A percentile compares a stretch with the other conserved stretches of the same genome.
phyloP scores from a whole-genome alignment of 1,140 invertebrate species.

The Lepidurus apus region DNA sequence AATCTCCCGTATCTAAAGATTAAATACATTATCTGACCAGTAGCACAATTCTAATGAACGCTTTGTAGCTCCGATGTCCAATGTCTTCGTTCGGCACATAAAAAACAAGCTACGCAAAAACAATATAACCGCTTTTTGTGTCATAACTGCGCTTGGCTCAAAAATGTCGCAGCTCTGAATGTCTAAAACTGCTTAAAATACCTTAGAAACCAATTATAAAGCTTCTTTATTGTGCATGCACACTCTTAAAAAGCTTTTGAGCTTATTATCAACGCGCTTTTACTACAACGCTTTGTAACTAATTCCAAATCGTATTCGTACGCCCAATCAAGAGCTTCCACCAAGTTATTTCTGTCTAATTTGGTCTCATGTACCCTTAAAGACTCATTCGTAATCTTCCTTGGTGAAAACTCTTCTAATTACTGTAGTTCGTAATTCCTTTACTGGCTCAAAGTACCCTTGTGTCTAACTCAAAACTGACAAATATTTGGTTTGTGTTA shows the following conservation, averaged over 20 bases:
- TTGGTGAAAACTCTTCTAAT: too few species aligned
- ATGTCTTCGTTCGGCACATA: not conserved
- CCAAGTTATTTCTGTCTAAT: too few species aligned
- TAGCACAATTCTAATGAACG: not conserved
- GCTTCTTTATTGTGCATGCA: too few species aligned
- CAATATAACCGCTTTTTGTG: not conserved
- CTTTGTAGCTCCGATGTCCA: not conserved
- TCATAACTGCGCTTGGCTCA: not conserved
- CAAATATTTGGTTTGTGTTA: not conserved
- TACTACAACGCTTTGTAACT: too few species aligned
- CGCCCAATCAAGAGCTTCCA: too few species aligned
- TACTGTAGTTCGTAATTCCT: too few species aligned
- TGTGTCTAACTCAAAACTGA: not conserved
- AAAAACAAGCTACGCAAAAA: not conserved
- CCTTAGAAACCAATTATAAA: too few species aligned
- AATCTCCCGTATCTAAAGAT: conserved; percentile 3
- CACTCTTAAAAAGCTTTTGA: too few species aligned
- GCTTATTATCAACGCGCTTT: too few species aligned
- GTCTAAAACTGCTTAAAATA: not conserved
- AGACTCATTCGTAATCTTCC: too few species aligned
- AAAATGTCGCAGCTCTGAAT: not conserved
- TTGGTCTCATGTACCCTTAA: too few species aligned
- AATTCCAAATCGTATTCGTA: too few species aligned
- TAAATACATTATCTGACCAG: not conserved
- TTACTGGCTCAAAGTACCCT: not conserved